Conservation (phyloP, 2,888 invertebrate genomes). For the Drosophila emarginata region DNA sequence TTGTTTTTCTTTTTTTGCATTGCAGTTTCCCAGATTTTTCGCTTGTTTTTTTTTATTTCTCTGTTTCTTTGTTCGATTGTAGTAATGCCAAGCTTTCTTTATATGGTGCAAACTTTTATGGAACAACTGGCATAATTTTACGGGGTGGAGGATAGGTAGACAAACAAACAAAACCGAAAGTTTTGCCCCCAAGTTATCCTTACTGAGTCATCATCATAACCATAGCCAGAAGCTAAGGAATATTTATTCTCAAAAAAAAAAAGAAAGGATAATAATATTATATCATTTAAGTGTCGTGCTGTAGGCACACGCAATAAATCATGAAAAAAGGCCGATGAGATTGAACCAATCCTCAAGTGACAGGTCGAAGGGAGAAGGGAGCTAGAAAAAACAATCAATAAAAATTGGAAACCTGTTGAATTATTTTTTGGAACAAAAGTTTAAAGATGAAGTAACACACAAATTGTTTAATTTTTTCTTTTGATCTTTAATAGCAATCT, state of each 20-base stretch:
- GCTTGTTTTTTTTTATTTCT: neutral
- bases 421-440: neutral
- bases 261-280: slow-evolving; percentile 24
- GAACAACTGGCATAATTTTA: slow-evolving; percentile 28
- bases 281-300: slow-evolving; percentile 45
- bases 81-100: slow-evolving; percentile 9
- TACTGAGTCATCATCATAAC: slow-evolving; percentile 33
- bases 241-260: neutral
- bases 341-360: neutral
- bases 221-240: neutral
- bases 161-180: slow-evolving; percentile 36
- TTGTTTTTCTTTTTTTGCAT: slow-evolving; percentile 25
- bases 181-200: slow-evolving; percentile 36
- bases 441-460: neutral
- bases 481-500: too few species aligned
- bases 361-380: neutral
- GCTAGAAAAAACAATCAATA: slow-evolving; percentile 16
- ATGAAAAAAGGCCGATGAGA: slow-evolving; percentile 2
- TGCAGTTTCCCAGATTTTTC: slow-evolving; percentile 7
- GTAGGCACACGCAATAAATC: slow-evolving; percentile 46
- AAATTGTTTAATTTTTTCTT: too few species aligned
- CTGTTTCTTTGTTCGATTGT: neutral
- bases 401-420: slow-evolving; percentile 11
- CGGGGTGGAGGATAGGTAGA: neutral
- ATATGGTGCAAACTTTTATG: slow-evolving; percentile 19